Conservation (phyloP, 2,797 vertebrate species). For the Syncerus caffer region DNA sequence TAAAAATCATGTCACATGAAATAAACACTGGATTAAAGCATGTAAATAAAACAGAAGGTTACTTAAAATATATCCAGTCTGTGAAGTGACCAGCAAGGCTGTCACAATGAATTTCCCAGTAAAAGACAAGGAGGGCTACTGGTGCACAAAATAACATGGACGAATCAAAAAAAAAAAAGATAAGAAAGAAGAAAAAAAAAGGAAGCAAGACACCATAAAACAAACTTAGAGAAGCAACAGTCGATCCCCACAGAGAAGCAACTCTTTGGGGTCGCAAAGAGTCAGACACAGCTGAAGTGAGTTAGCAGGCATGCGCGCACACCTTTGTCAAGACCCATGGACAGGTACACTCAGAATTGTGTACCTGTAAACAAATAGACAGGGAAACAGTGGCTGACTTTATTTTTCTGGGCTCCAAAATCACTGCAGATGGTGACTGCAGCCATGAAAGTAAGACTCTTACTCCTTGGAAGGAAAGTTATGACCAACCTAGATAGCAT, state of each 20-base stretch:
- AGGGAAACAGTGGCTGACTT: too few species aligned
- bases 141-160: not conserved
- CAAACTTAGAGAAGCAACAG: not conserved
- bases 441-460: too few species aligned
- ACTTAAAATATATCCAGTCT: not conserved
- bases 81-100: not conserved
- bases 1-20: not conserved
- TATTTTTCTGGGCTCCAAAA: too few species aligned
- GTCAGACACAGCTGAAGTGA: not conserved
- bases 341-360: not conserved
- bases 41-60: not conserved
- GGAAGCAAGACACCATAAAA: not conserved
- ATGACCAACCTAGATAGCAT: too few species aligned
- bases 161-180: not conserved
- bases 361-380: not conserved
- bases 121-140: not conserved
- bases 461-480: too few species aligned
- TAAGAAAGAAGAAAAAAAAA: not conserved
- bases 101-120: not conserved
- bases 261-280: not conserved
- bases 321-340: not conserved
- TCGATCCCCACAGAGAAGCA: not conserved
- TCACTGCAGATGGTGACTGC: too few species aligned
- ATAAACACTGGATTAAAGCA: not conserved
- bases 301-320: fast-evolving